phyloP scores from a whole-genome alignment of 2,797 vertebrate species.

The Tachyglossus aculeatus region DNA sequence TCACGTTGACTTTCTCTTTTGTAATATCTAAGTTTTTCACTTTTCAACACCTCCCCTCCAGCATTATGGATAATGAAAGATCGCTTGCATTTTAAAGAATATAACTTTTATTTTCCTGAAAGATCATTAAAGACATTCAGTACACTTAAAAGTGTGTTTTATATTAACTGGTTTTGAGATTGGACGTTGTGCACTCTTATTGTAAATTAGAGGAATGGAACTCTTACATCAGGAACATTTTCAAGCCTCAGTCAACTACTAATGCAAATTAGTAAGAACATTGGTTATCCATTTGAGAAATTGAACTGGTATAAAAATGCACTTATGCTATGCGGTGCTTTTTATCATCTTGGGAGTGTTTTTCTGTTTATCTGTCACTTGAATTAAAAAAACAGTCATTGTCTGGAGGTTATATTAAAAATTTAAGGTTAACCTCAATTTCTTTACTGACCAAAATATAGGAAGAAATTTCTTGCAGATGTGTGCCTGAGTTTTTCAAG shows the following conservation, averaged over 20 bases:
- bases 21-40: no score
- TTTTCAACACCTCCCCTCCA: no score
- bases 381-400: constrained; percentile 81
- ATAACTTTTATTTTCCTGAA: no score
- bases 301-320: constrained; percentile 84
- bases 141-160: constrained; percentile 43
- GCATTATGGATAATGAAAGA: no score
- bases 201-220: constrained; percentile 78
- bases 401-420: constrained; percentile 87
- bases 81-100: no score
- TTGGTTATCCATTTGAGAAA: constrained; percentile 91
- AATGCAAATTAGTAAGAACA: constrained; percentile 88
- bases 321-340: constrained; percentile 80
- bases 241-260: constrained; percentile 86
- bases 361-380: constrained; percentile 84
- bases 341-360: constrained; percentile 80
- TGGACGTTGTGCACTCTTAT: constrained; percentile 44
- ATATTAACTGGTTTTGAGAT: constrained; percentile 35
- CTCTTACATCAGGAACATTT: constrained; percentile 82
- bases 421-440: constrained; percentile 85
- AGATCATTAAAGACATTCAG: no score
- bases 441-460: constrained; percentile 79
- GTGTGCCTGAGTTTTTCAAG: constrained; percentile 58
- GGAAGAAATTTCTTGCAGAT: constrained; percentile 73
- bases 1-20: background rate